Percentiles rank a stretch among this genome's conserved stretches.
Conservation (phyloP, 2,113 vertebrate genomes). For the Sitta europaea region DNA sequence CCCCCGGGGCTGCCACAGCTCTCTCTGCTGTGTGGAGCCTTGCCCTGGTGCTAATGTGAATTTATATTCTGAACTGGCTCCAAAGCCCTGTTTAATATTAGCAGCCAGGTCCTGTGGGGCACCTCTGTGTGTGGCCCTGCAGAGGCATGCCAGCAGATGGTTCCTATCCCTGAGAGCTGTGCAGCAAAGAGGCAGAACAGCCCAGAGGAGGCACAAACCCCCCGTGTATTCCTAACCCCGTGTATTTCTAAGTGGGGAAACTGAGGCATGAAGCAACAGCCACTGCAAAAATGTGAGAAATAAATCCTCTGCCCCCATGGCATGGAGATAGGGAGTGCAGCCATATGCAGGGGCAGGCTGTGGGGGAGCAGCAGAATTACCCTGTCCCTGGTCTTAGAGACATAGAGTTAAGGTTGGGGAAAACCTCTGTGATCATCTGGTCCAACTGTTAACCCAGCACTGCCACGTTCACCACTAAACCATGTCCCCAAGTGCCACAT, state of each 20-base stretch:
- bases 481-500: accelerated
- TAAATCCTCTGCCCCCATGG: not conserved
- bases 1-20: accelerated
- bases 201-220: not conserved
- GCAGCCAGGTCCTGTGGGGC: not conserved
- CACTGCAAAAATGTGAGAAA: not conserved
- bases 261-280: not conserved
- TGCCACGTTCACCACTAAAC: not conserved
- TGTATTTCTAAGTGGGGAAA: not conserved
- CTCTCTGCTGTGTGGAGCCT: not conserved
- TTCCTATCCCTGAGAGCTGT: not conserved
- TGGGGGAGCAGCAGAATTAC: not conserved
- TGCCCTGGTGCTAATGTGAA: not conserved
- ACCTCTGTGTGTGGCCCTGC: not conserved
- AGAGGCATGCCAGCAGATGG: not conserved
- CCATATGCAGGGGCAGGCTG: accelerated
- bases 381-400: not conserved
- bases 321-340: not conserved
- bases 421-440: not conserved
- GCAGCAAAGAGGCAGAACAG: not conserved
- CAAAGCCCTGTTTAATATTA: not conserved
- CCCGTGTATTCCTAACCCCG: not conserved
- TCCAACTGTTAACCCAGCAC: not conserved
- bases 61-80: not conserved
- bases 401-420: not conserved